Percentiles rank a stretch among this genome's conserved stretches.
Conservation (phyloP, 2,113 vertebrate species). For the Macheiramphus alcinus region DNA sequence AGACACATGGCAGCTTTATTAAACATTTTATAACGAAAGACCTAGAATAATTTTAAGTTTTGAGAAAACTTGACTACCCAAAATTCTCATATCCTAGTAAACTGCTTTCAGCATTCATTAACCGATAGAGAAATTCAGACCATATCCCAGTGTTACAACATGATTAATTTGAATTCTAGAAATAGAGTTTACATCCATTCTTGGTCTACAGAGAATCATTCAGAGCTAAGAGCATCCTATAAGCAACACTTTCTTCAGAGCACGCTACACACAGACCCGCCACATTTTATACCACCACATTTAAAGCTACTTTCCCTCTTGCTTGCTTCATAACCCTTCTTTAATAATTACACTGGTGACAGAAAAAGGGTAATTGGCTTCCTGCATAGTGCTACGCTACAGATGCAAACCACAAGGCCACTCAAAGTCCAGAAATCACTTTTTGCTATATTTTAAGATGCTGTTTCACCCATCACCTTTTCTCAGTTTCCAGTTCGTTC, state of each 20-base stretch:
- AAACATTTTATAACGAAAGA: neutral
- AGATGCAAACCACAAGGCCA: neutral
- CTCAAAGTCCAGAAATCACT: neutral
- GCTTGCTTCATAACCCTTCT: neutral
- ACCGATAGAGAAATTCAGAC: neutral
- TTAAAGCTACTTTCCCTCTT: neutral
- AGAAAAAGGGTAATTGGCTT: neutral
- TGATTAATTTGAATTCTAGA: neutral
- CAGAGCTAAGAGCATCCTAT: neutral
- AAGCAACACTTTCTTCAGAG: neutral
- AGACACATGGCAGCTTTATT: neutral
- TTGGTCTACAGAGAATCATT: neutral
- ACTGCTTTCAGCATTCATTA: neutral
- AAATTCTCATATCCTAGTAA: neutral
- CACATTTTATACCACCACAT: too few relatives aligned
- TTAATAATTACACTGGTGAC: neutral
- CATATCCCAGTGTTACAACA: neutral
- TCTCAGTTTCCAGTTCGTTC: constrained; percentile 89
- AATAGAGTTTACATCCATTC: neutral
- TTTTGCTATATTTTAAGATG: neutral
- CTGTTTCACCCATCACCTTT: constrained; percentile 64
- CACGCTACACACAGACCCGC: neutral
- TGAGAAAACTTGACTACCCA: neutral
- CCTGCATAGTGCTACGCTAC: neutral
- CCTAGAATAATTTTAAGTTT: neutral